Percentiles rank a stretch among this genome's conserved stretches.
Evolutionary conservation across 2,888 invertebrate genomes (phyloP).

Genomic region (Chelonus formosanus): DNA sequence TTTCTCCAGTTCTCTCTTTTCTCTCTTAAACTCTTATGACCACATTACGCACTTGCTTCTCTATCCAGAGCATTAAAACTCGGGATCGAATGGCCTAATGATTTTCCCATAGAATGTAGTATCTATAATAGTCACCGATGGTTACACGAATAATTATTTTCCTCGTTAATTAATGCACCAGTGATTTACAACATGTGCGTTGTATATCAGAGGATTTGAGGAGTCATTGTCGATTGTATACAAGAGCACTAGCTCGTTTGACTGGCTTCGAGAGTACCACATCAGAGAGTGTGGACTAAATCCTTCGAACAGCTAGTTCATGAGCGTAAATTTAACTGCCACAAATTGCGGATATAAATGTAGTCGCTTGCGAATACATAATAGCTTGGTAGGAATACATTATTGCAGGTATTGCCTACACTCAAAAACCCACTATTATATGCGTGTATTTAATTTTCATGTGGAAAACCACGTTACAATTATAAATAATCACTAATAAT

Average conservation of each 20-base stretch:
- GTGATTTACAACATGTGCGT: background rate
- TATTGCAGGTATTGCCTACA: slow-evolving; percentile 25
- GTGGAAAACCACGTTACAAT: slow-evolving; percentile 28
- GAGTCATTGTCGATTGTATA: slow-evolving; percentile 15
- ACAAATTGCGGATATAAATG: slow-evolving; percentile 46
- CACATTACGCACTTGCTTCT: slow-evolving; percentile 8
- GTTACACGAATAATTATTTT: slow-evolving; percentile 1
- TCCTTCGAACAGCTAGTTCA: slow-evolving; percentile 42
- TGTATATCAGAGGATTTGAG: slow-evolving; percentile 9
- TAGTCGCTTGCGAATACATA: slow-evolving; percentile 43
- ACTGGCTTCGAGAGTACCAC: slow-evolving; percentile 17
- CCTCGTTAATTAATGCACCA: slow-evolving; percentile 4
- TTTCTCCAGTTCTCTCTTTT: slow-evolving; percentile 23
- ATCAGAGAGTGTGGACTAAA: slow-evolving; percentile 34
- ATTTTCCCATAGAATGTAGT: background rate
- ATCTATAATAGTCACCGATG: no score
- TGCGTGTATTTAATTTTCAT: slow-evolving; percentile 22
- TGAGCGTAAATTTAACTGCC: slow-evolving; percentile 45
- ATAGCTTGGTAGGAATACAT: slow-evolving; percentile 41
- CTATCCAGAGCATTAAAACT: slow-evolving; percentile 8
- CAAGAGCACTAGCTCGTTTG: slow-evolving; percentile 10
- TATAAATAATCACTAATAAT: slow-evolving; percentile 20
- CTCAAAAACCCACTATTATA: slow-evolving; percentile 6
- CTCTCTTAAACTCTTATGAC: slow-evolving; percentile 11
- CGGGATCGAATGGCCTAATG: slow-evolving; percentile 2